A percentile compares a stretch with the other conserved stretches of the same genome.
phyloP scores from a whole-genome alignment of 2,888 invertebrate species.

The Autographa pulchrina region DNA sequence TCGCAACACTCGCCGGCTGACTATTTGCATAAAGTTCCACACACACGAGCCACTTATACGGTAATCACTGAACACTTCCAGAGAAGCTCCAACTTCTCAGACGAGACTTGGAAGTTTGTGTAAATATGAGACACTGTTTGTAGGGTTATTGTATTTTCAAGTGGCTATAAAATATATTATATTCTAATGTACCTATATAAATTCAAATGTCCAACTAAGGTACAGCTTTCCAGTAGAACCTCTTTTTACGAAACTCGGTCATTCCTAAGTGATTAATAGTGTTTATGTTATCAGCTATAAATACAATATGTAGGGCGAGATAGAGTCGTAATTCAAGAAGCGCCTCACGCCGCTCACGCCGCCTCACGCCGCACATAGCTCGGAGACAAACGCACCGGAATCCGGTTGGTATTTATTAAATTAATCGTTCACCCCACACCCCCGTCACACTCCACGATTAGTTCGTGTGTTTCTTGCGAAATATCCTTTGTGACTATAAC shows the following conservation, averaged over 20 bases:
- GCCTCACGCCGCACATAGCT: conserved; percentile 67
- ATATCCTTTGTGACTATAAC: conserved; percentile 52
- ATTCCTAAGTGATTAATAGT: conserved; percentile 56
- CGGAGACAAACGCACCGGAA: conserved; percentile 82
- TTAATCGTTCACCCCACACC: conserved; percentile 76
- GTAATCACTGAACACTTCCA: not conserved
- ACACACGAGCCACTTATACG: not conserved
- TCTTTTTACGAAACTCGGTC: conserved; percentile 23
- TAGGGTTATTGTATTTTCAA: not conserved
- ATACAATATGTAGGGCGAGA: conserved; percentile 55
- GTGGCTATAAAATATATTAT: no score
- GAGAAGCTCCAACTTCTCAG: not conserved
- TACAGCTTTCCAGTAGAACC: conserved; percentile 9
- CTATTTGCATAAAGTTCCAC: not conserved
- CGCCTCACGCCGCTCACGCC: conserved; percentile 66
- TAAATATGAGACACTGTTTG: not conserved
- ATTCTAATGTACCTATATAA: not conserved
- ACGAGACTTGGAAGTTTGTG: not conserved
- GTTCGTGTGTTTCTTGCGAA: conserved; percentile 58
- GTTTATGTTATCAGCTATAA: conserved; percentile 54
- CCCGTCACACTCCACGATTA: conserved; percentile 56
- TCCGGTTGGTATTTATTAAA: conserved; percentile 85
- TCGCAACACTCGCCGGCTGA: not conserved
- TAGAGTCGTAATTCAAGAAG: conserved; percentile 75
- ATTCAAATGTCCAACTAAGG: not conserved